Conservation (phyloP, 2,797 vertebrate genomes). For the Fistularia commersonii region DNA sequence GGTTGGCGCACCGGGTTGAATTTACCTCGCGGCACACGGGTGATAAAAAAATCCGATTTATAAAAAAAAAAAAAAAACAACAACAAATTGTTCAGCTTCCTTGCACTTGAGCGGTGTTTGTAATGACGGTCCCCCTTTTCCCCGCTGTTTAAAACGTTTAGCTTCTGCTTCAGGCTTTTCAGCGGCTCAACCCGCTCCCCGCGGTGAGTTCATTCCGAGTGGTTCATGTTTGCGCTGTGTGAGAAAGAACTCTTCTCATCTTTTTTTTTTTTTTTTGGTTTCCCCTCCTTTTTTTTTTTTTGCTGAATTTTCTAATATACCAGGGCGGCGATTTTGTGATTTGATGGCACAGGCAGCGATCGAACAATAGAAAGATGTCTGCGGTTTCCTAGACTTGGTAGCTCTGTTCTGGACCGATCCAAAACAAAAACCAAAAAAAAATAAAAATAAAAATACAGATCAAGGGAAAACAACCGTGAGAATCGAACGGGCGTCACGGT, state of each 20-base stretch:
- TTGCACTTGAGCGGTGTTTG: slow-evolving; percentile 1
- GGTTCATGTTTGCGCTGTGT: slow-evolving; percentile 19
- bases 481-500: slow-evolving; percentile 33
- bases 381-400: no score
- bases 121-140: slow-evolving; percentile 14
- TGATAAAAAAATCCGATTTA: no score
- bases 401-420: neutral
- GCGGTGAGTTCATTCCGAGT: slow-evolving; percentile 10
- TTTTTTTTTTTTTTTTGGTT: no score
- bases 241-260: neutral
- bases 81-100: no score
- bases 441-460: neutral
- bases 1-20: slow-evolving; percentile 1
- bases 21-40: neutral
- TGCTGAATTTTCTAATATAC: slow-evolving; percentile 13
- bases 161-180: slow-evolving; percentile 9
- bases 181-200: slow-evolving; percentile 7
- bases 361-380: slow-evolving; percentile 5
- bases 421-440: neutral
- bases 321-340: slow-evolving; percentile 16
- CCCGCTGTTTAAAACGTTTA: neutral
- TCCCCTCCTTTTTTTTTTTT: slow-evolving; percentile 15
- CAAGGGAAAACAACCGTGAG: slow-evolving; percentile 6
- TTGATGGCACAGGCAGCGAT: slow-evolving; percentile 15
- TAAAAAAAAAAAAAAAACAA: no score